phyloP scores from a whole-genome alignment of 2,888 invertebrate genomes.

The Mimas tiliae region DNA sequence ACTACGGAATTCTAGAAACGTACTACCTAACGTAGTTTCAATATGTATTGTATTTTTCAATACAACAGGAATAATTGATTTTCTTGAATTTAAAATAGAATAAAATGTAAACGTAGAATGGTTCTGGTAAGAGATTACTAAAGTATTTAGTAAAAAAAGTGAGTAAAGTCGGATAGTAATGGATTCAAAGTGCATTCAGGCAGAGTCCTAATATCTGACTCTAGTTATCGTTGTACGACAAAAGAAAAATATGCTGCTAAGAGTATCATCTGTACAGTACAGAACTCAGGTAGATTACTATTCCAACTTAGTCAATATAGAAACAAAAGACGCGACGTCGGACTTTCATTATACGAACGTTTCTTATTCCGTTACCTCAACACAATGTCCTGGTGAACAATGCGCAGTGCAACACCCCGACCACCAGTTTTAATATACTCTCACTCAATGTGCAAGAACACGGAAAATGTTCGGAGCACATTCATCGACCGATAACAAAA shows the following conservation, averaged over 20 bases:
- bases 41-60: too few species aligned
- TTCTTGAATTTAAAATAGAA: too few species aligned
- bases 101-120: too few species aligned
- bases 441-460: slow-evolving; percentile 5
- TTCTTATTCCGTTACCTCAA: neutral
- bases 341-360: neutral
- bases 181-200: too few species aligned
- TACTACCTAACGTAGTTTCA: too few species aligned
- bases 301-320: neutral
- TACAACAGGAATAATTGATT: too few species aligned
- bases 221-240: neutral
- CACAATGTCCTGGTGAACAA: neutral
- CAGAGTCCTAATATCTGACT: neutral
- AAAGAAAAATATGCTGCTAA: neutral
- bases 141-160: too few species aligned
- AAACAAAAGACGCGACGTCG: neutral
- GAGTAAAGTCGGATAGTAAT: too few species aligned
- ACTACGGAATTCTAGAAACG: too few species aligned
- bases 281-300: neutral
- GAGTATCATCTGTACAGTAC: neutral
- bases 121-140: too few species aligned
- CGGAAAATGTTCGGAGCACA: slow-evolving; percentile 17
- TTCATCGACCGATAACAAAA: slow-evolving; percentile 10
- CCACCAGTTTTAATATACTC: slow-evolving; percentile 2
- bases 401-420: slow-evolving; percentile 1